Conservation (phyloP, 2,113 vertebrate genomes). For the Cephalopholis sonnerati region DNA sequence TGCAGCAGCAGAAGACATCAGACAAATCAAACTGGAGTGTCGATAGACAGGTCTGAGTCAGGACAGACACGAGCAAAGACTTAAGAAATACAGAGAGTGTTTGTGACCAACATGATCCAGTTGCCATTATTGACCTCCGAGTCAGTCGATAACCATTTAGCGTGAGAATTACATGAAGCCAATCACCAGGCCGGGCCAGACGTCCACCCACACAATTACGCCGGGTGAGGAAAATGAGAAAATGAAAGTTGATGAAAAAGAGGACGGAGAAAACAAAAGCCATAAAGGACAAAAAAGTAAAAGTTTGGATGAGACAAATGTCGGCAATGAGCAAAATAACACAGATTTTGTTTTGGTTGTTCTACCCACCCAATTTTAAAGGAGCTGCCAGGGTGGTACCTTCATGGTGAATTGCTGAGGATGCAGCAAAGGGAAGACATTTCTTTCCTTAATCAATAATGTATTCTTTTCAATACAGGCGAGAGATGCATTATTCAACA, state of each 20-base stretch:
- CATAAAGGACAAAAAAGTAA: background rate
- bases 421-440: slow-evolving; percentile 46
- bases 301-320: background rate
- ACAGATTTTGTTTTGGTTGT: slow-evolving; percentile 3
- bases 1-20: background rate
- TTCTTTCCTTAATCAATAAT: slow-evolving; percentile 72
- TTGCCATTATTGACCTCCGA: slow-evolving; percentile 48
- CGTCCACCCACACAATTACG: slow-evolving; percentile 36
- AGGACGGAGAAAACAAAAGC: background rate
- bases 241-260: background rate
- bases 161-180: slow-evolving; percentile 55
- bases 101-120: slow-evolving; percentile 53
- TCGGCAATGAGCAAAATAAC: background rate
- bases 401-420: slow-evolving; percentile 38
- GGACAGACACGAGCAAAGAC: slow-evolving; percentile 1
- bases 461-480: slow-evolving; percentile 71
- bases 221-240: background rate
- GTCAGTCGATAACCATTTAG: slow-evolving; percentile 64
- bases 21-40: background rate
- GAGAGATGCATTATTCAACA: slow-evolving; percentile 75
- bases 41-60: background rate
- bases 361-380: background rate
- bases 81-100: slow-evolving; percentile 22
- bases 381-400: slow-evolving; percentile 6
- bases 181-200: slow-evolving; percentile 26